Conservation (phyloP, 2,113 vertebrate species). For the Orycteropus afer region DNA sequence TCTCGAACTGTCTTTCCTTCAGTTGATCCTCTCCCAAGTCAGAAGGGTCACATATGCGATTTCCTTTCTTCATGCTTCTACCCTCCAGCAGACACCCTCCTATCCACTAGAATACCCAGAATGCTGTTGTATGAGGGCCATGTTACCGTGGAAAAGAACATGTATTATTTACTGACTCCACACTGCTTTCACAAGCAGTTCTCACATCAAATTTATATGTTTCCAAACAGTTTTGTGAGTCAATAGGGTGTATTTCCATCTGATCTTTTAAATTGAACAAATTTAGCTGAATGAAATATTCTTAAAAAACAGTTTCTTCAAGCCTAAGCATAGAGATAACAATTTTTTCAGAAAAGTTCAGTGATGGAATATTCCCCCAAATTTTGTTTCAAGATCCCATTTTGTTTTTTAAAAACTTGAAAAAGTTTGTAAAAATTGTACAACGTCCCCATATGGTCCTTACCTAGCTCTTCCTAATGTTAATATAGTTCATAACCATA, state of each 20-base stretch:
- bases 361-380: neutral
- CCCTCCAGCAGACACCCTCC: neutral
- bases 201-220: neutral
- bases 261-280: neutral
- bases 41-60: neutral
- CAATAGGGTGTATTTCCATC: neutral
- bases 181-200: neutral
- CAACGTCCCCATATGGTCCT: neutral
- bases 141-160: accelerated
- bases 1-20: neutral
- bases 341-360: conserved; percentile 17
- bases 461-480: neutral
- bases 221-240: neutral
- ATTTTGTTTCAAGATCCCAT: conserved; percentile 1
- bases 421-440: neutral
- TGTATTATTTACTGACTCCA: neutral
- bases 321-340: neutral
- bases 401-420: neutral
- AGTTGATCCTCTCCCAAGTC: neutral
- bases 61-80: neutral
- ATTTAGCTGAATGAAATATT: neutral
- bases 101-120: neutral
- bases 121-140: accelerated
- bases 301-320: conserved; percentile 35
- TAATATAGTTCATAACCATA: neutral